phyloP scores from a whole-genome alignment of 2,113 vertebrate species.

The Albula goreensis region DNA sequence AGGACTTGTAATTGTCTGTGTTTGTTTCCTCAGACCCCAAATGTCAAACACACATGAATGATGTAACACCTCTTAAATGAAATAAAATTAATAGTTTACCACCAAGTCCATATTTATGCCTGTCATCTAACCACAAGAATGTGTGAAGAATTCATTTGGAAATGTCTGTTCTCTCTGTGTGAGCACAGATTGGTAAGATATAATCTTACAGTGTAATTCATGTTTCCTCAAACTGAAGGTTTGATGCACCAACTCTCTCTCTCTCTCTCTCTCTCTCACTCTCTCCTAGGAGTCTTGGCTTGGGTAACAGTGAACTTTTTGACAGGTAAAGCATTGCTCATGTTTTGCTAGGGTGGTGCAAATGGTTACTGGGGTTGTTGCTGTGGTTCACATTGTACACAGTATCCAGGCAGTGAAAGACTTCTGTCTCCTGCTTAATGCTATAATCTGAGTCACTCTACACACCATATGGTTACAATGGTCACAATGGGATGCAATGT shows the following conservation, averaged over 20 bases:
- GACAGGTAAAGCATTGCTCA: constrained; percentile 83
- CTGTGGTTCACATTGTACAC: constrained; percentile 56
- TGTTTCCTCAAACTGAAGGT: constrained; percentile 1
- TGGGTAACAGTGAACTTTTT: constrained; percentile 98
- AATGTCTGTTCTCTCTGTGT: background rate
- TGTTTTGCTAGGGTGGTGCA: constrained; percentile 62
- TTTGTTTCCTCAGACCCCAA: constrained; percentile 36
- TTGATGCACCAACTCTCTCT: background rate
- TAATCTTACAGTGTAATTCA: background rate
- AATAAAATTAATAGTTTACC: background rate
- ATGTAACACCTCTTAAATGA: constrained; percentile 38
- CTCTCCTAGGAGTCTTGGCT: constrained; percentile 85
- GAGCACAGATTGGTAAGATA: background rate
- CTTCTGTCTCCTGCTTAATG: constrained; percentile 56
- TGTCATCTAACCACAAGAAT: background rate
- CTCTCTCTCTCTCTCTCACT: constrained; percentile 34
- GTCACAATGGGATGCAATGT: constrained; percentile 44
- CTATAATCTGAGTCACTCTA: constrained; percentile 46
- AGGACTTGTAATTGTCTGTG: constrained; percentile 59
- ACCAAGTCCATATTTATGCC: background rate
- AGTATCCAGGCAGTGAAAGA: constrained; percentile 46
- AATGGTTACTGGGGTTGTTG: constrained; percentile 52
- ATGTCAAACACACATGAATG: constrained; percentile 24
- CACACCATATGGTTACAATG: constrained; percentile 42
- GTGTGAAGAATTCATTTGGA: background rate